Conservation (phyloP, 2,888 invertebrate species). For the Lasioglossum zephyrum region DNA sequence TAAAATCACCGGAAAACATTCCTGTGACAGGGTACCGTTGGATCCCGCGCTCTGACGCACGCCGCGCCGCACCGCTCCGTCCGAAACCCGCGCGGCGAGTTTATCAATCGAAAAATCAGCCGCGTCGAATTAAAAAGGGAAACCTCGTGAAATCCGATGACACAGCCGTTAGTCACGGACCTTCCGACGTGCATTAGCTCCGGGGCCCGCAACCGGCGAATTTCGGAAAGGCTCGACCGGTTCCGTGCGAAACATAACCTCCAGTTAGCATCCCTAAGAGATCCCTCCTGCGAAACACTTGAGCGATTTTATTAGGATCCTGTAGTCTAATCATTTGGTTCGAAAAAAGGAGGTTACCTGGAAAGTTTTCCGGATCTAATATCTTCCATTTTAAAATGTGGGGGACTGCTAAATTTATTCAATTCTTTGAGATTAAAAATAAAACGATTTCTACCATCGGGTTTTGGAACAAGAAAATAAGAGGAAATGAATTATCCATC, state of each 20-base stretch:
- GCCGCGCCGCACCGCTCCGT: background rate
- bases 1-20: conserved; percentile 19
- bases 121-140: conserved; percentile 48
- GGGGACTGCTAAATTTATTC: no score
- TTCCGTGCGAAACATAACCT: conserved; percentile 40
- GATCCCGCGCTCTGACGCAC: background rate
- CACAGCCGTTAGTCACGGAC: conserved; percentile 53
- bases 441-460: no score
- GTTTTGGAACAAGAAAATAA: no score
- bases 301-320: background rate
- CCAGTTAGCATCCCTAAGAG: background rate
- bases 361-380: no score
- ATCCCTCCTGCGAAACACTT: background rate
- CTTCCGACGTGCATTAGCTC: conserved; percentile 24
- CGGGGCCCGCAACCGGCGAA: conserved; percentile 20
- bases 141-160: conserved; percentile 60
- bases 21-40: background rate
- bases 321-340: no score
- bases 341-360: no score
- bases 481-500: no score
- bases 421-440: no score
- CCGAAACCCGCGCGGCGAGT: background rate
- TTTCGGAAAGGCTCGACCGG: conserved; percentile 60
- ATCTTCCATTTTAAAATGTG: no score
- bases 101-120: conserved; percentile 51